Evolutionary conservation across 2,797 vertebrate species (phyloP), one percentile per base, ranked within the genome.

Genomic region (Falco naumanni): DNA sequence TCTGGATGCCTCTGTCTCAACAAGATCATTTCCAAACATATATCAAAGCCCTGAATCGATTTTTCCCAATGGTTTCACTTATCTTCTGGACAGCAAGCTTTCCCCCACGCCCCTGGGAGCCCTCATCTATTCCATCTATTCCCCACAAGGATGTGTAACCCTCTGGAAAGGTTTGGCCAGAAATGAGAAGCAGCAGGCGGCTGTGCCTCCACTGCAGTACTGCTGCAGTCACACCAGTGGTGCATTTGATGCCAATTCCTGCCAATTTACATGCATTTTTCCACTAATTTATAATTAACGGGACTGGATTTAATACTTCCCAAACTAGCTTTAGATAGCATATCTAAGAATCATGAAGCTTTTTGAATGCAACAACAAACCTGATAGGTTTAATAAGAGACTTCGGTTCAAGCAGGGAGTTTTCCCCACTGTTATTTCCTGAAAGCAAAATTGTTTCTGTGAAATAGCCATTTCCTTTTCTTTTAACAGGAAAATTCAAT

Each of bases 401-500:
- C 25, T 64, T 63, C 29, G 39, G 16, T 50, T 94, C 70, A 66
- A 74, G 66, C 19, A 47, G 47, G 53, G 64, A 89, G 13, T 39
- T 95, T 68, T 47, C 53, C 34, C 16, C 1, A 7, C 15, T 59
- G 37, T 39, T 75, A 54, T 81, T 89, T 84, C 59, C 75, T 1
- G 0, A 81, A 87, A 93, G 59, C 8, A 79, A 56, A 56, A 34
- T 6, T 48, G 7, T 69, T 91, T 63, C 65, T 83, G 54, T 48
- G 64, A 85, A 94, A 79, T 41, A 84, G 19, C n/a, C 31, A 31
- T 93, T 85, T 87, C 33, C n/a, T 86, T 96, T 95, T 81, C 92
- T 93, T 94, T 87, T 79, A 88, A 83, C 8, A 47, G 34, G 72
- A 91, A 85, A 87, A 95, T 83, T 89, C 84, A 83, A 87, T 92